Evolutionary conservation across 2,797 vertebrate genomes (phyloP), one percentile per base, ranked within the genome.

Genomic region (Todus mexicanus): DNA sequence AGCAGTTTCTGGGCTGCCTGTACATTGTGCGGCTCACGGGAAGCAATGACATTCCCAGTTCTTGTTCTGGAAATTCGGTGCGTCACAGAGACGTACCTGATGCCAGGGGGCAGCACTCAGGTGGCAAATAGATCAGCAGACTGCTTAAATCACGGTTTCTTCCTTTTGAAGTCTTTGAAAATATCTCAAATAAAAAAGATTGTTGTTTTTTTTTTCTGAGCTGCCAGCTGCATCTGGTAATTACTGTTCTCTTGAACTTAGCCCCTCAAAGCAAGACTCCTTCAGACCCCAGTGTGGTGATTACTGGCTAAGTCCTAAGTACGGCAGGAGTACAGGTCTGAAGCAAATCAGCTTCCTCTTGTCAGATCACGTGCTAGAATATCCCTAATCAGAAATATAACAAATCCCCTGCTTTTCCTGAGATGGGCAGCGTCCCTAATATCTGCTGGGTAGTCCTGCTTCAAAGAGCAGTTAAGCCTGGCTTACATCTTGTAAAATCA

Each of bases 401-500:
- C 74, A 84, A 88, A 90, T 79, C 72, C 56, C 17, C 63, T 48
- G 60, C 77, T 73, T 88, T 92, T 70, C 85, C 60, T 73, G 87
- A 78, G 69, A 78, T 59, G 66, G 59, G 48, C 51, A 84, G 73
- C 76, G 78, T 80, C 82, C 60, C 17, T 38, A 21, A 68, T 70
- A 54, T 72, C 35, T 78, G 61, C 78, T 87, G 38, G 2, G 5
- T 16, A 81, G 82, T 51, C 54, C 56, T 84, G 64, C 77, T 92
- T 90, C 92, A 90, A 77, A 96, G 76, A 66, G 38, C 57, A 37
- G 47, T 38, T 81, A 75, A 95, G 70, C 83, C 87, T 60, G 60
- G 83, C 71, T 91, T 3, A 5, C 35, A 54, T 59, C 45, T 45
- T 74, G 29, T 65, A 78, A 74, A 82, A 82, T 35, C 21, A 33